Conservation (phyloP, 2,113 vertebrate genomes). For the Tricholaema leucomelas region DNA sequence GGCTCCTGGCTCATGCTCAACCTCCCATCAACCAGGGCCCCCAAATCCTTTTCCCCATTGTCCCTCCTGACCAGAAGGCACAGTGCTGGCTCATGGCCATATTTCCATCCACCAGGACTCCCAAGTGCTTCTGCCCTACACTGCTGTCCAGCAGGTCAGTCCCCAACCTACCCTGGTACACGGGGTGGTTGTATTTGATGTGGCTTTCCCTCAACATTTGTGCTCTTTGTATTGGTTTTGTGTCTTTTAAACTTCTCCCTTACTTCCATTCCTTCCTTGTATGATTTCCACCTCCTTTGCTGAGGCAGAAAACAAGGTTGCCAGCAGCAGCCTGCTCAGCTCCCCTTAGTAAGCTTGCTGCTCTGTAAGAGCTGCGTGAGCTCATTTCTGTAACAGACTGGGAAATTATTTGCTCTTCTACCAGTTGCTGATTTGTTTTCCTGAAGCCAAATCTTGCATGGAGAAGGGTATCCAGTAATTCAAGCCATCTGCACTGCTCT, state of each 20-base stretch:
- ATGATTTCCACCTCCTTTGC: neutral
- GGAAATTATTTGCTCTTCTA: neutral
- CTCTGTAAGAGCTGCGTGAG: neutral
- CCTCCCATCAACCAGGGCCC: no score
- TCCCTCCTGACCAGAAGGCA: no score
- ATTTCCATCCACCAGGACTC: no score
- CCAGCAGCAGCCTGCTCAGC: neutral
- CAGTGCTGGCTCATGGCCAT: no score
- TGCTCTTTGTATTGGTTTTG: neutral
- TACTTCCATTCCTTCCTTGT: neutral
- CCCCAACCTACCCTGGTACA: no score
- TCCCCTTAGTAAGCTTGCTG: neutral
- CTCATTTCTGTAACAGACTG: accelerated
- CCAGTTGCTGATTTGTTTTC: neutral
- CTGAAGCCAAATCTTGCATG: neutral
- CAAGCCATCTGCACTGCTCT: neutral
- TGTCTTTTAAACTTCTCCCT: neutral
- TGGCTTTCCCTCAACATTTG: neutral
- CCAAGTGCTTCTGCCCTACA: no score
- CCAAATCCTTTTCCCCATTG: no score
- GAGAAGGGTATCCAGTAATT: neutral
- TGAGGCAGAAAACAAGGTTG: neutral
- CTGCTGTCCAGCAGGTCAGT: no score
- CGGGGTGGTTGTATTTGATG: no score
- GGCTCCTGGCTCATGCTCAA: no score